Evolutionary conservation across 2,113 vertebrate genomes (phyloP).

Genomic region (Trichechus manatus): DNA sequence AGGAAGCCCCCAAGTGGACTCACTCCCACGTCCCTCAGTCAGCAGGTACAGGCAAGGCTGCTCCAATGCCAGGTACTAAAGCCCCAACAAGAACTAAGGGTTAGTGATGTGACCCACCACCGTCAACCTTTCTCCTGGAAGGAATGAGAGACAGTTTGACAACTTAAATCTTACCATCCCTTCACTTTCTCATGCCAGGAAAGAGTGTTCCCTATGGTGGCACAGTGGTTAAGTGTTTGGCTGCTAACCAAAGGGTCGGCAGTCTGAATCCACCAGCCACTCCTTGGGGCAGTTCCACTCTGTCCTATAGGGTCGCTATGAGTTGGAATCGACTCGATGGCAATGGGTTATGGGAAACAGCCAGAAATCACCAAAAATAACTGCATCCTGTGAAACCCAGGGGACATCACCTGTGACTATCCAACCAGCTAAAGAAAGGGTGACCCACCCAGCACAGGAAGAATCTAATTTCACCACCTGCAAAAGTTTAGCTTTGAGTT

Average conservation of each 20-base stretch:
- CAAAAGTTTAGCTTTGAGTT: not conserved
- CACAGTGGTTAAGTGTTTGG: too few species aligned
- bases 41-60: not conserved
- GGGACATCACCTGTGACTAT: not conserved
- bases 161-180: not conserved
- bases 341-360: not conserved
- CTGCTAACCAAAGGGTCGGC: too few species aligned
- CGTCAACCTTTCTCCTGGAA: not conserved
- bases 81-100: not conserved
- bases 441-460: not conserved
- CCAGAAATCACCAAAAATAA: not conserved
- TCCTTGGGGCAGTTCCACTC: too few species aligned
- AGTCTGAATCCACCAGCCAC: too few species aligned
- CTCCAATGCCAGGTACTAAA: not conserved
- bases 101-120: not conserved
- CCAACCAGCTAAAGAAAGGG: not conserved
- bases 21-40: not conserved
- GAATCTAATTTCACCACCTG: not conserved
- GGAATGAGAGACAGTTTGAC: not conserved
- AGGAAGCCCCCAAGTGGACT: accelerated
- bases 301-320: too few species aligned
- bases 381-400: not conserved
- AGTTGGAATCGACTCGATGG: too few species aligned
- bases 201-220: not conserved
- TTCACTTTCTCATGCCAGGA: not conserved